Evolutionary conservation across 2,888 invertebrate species (phyloP).

Genomic region (Acanthosepion esculentum): DNA sequence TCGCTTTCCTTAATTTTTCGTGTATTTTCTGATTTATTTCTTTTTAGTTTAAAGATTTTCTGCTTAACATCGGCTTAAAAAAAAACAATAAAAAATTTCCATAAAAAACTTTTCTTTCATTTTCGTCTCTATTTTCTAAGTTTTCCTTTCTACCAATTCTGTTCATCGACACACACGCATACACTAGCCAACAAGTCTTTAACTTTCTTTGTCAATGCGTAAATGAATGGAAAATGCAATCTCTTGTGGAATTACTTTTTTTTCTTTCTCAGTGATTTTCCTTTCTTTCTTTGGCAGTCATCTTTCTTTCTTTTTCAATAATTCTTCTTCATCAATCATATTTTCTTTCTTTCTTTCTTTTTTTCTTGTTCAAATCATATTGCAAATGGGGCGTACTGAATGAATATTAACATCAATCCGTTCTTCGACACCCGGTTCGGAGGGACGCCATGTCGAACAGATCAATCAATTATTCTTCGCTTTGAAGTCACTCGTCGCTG

Average conservation of each 20-base stretch:
- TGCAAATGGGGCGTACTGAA: background rate
- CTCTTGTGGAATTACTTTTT: background rate
- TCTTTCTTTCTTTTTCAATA: background rate
- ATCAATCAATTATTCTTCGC: background rate
- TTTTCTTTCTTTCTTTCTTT: background rate
- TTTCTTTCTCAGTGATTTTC: background rate
- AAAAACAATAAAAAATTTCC: background rate
- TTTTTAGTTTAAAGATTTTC: background rate
- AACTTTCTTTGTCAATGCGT: background rate
- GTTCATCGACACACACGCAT: background rate
- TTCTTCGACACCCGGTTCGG: background rate
- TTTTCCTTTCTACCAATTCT: background rate
- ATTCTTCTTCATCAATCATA: background rate
- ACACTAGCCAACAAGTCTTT: background rate
- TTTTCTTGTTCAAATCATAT: background rate
- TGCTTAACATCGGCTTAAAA: background rate
- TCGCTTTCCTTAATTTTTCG: background rate
- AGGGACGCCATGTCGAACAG: background rate
- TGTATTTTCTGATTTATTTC: background rate
- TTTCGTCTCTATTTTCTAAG: background rate
- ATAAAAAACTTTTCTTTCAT: background rate
- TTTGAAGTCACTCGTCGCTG: constrained; percentile 33
- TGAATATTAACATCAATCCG: constrained; percentile 4
- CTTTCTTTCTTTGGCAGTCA: background rate
- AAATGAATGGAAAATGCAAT: too few species aligned